These are phyloP conservation scores for Ischnus inquisitorius DNA, from an alignment of 2,888 invertebrate genomes.

Conservation along the genomic window DNA sequence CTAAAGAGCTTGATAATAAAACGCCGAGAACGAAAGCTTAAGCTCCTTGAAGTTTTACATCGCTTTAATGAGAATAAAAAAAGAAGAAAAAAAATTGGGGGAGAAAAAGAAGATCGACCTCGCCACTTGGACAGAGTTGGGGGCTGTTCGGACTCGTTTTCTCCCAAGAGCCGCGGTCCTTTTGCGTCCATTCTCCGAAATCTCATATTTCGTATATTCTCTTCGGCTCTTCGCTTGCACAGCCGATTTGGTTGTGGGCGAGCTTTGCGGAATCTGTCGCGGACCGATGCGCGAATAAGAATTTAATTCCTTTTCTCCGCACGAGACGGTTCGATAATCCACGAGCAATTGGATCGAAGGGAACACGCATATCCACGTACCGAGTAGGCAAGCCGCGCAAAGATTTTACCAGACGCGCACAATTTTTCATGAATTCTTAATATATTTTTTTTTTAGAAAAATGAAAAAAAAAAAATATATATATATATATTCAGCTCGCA, in stretches of 20 bases:
- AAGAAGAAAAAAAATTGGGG: not conserved
- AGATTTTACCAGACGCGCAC: constrained; percentile 2
- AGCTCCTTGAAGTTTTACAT: constrained; percentile 63
- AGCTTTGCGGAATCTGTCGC: constrained; percentile 34
- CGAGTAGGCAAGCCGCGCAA: not conserved
- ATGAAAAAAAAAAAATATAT: constrained; percentile 53
- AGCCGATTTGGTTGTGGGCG: constrained; percentile 21
- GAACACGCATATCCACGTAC: constrained; percentile 38
- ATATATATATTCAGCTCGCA: constrained; percentile 65
- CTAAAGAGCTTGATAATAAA: constrained; percentile 55
- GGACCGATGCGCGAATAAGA: constrained; percentile 54
- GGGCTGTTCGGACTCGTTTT: constrained; percentile 6
- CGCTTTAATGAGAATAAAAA: constrained; percentile 7
- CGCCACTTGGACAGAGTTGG: constrained; percentile 36
- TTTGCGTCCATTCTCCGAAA: constrained; percentile 57
- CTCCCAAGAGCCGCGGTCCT: constrained; percentile 42
- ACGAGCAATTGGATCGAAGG: constrained; percentile 42
- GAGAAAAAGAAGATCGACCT: constrained; percentile 36
- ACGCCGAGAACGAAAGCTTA: constrained; percentile 47
- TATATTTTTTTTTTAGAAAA: constrained; percentile 39
- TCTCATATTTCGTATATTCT: constrained; percentile 55
- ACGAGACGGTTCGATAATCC: constrained; percentile 59
- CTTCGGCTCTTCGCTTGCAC: constrained; percentile 30
- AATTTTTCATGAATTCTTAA: constrained; percentile 56
- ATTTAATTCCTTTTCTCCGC: constrained; percentile 46